These are phyloP conservation scores for Scaeva pyrastri DNA, from an alignment of 2,888 invertebrate genomes.

Conservation along the genomic window DNA sequence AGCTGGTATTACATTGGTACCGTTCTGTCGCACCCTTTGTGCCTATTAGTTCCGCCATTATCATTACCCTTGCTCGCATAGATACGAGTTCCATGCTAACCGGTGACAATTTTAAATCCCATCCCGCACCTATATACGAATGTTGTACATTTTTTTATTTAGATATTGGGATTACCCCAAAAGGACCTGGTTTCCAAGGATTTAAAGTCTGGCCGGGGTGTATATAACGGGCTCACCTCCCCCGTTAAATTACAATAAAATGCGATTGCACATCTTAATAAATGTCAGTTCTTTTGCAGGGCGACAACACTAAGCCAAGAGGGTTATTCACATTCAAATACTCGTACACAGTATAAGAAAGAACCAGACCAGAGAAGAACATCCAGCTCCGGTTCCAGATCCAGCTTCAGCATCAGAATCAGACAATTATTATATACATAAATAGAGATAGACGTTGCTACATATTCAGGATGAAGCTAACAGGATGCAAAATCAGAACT, in stretches of 20 bases:
- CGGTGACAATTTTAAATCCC: slow-evolving; percentile 71
- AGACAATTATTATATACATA: background rate
- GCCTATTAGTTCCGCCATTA: slow-evolving; percentile 68
- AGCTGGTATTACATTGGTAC: background rate
- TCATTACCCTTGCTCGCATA: slow-evolving; percentile 62
- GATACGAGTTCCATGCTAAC: slow-evolving; percentile 52
- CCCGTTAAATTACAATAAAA: slow-evolving; percentile 74
- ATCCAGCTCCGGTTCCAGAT: too few relatives aligned
- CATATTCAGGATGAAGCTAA: slow-evolving; percentile 33
- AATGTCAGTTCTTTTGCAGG: slow-evolving; percentile 71
- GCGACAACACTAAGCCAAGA: slow-evolving; percentile 63
- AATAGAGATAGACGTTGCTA: background rate
- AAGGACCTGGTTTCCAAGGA: slow-evolving; percentile 51
- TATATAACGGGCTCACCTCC: slow-evolving; percentile 46
- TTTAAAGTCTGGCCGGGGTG: slow-evolving; percentile 63
- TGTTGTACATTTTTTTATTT: background rate
- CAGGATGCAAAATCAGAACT: slow-evolving; percentile 48
- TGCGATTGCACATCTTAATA: slow-evolving; percentile 76
- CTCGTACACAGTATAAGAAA: background rate
- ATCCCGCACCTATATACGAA: slow-evolving; percentile 63
- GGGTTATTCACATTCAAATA: slow-evolving; percentile 32
- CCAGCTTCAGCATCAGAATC: background rate
- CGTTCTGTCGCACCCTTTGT: slow-evolving; percentile 47
- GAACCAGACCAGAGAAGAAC: slow-evolving; percentile 1
- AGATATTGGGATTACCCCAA: background rate